These are phyloP conservation scores for Etheostoma cragini DNA, from an alignment of 2,113 vertebrate genomes.

Conservation along the genomic window DNA sequence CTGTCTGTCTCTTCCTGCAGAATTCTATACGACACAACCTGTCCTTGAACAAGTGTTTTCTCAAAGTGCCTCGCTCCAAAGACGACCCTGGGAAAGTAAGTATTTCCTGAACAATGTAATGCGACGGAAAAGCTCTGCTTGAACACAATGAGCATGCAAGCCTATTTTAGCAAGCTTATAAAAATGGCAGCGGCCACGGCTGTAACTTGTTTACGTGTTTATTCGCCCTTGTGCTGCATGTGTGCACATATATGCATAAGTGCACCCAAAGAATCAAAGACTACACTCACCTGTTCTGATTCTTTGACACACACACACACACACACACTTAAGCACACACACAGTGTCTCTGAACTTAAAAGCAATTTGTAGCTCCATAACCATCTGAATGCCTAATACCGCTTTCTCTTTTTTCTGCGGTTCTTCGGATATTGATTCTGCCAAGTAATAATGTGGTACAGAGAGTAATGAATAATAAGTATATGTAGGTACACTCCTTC, in stretches of 20 bases:
- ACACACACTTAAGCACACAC: slow-evolving; percentile 26
- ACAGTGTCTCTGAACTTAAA: slow-evolving; percentile 60
- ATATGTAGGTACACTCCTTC: slow-evolving; percentile 69
- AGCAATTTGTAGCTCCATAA: slow-evolving; percentile 69
- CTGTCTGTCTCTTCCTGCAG: slow-evolving; percentile 61
- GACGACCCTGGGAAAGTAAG: slow-evolving; percentile 88
- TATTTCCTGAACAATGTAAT: slow-evolving; percentile 58
- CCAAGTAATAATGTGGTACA: slow-evolving; percentile 77
- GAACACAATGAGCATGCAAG: slow-evolving; percentile 42
- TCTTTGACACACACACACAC: slow-evolving; percentile 15
- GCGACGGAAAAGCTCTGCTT: slow-evolving; percentile 43
- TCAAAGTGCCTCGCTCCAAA: slow-evolving; percentile 88
- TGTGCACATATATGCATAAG: slow-evolving; percentile 30
- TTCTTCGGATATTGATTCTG: slow-evolving; percentile 76
- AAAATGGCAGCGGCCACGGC: slow-evolving; percentile 6
- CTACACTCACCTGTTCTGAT: slow-evolving; percentile 17
- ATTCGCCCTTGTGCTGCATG: slow-evolving; percentile 15
- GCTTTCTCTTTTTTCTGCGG: slow-evolving; percentile 59
- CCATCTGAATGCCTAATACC: slow-evolving; percentile 71
- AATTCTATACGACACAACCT: slow-evolving; percentile 87
- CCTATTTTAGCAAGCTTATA: slow-evolving; percentile 31
- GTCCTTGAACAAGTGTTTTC: slow-evolving; percentile 87
- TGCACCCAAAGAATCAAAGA: slow-evolving; percentile 20
- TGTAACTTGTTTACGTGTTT: slow-evolving; percentile 40
- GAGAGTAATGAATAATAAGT: slow-evolving; percentile 80